Base-by-base conservation (phyloP, 2,888 invertebrate genomes). In the Ochropleura plecta region DNA sequence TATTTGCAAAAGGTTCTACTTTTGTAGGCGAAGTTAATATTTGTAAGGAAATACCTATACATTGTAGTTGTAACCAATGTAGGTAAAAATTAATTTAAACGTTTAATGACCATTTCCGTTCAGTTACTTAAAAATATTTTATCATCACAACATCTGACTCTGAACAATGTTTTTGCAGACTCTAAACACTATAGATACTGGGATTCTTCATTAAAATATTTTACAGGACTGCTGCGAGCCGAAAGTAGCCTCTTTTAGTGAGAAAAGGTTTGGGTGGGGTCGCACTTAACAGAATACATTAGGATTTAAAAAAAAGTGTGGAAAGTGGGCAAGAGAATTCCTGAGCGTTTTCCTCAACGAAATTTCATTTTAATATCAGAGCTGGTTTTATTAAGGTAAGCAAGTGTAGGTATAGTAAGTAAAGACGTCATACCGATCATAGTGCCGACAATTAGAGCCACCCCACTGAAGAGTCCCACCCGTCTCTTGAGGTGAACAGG, bases 401-500 rank as follows among this genome's bases (percentile, higher is more conserved):
- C 44, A 66, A 66, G 51, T 53, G 46, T 57, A 72, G 40, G 40
- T 51, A 60, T 12, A n/a, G n/a, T 57, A 10, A 55, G 40, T 46
- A 57, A 74, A 66, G 81, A 73, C 55, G 66, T 92, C 97, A 96
- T 94, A 98, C 99, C 99, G 94, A 99, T 99, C 99, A 99, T 99
- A 88, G 99, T 99, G 92, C 99, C 99, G 91, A 99, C 99, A 97
- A 99, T 99, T 98, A 99, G 98, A 98, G 99, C 99, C 97, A 99
- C 98, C 98, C 99, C 99, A 98, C 99, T 99, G 98, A 99, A 97
- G 98, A 99, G 98, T 98, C 99, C 99, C 98, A 99, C 98, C 98
- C 98, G 98, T 98, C 99, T 99, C 98, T 99, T 98, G 98, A 99
- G 98, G 98, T 99, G 98, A 99, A 99, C 97, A 99, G 98, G 97